Conservation (phyloP, 2,113 vertebrate genomes). For the Scytalopus superciliaris region DNA sequence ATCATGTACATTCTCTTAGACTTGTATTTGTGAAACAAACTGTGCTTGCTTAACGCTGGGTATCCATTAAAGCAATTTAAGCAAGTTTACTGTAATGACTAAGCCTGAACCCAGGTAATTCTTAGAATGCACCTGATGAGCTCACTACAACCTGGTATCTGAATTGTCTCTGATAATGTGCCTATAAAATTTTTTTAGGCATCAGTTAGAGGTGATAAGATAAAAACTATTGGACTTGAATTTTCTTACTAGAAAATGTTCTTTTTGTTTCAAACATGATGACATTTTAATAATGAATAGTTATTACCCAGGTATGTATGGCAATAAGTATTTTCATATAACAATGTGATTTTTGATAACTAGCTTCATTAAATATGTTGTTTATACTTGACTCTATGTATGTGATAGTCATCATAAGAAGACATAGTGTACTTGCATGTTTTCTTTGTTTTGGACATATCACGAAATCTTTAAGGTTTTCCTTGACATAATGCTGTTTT, state of each 20-base stretch:
- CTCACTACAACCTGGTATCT: background rate
- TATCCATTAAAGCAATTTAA: background rate
- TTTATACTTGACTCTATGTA: background rate
- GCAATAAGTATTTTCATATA: background rate
- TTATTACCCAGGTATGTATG: background rate
- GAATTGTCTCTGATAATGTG: background rate
- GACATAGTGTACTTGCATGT: fast-evolving
- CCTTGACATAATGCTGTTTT: background rate
- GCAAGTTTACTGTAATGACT: background rate
- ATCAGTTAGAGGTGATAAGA: background rate
- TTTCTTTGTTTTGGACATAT: background rate
- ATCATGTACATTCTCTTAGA: background rate
- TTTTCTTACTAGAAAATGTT: background rate
- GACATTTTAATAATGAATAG: background rate
- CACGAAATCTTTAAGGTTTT: background rate
- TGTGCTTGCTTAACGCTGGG: background rate
- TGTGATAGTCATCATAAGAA: background rate
- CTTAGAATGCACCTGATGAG: background rate
- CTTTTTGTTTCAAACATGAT: background rate
- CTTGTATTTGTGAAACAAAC: background rate
- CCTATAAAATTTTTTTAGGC: background rate
- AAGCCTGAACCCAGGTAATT: background rate
- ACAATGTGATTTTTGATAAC: background rate
- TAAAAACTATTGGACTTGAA: background rate
- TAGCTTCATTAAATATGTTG: background rate